phyloP scores from a whole-genome alignment of 2,797 vertebrate genomes.

The Lagorchestes hirsutus region DNA sequence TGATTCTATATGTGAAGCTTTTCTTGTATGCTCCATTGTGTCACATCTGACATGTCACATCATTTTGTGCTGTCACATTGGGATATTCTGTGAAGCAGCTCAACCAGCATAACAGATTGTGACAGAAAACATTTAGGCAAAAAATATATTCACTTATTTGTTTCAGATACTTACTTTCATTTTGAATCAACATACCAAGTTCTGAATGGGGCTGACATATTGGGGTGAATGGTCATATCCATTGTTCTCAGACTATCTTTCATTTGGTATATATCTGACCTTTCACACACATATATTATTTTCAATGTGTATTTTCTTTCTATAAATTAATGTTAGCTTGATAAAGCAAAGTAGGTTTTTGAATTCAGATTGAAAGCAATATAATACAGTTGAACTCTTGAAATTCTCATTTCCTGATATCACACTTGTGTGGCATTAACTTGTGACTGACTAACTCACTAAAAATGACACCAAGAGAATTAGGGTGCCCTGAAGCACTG shows the following conservation, averaged over 20 bases:
- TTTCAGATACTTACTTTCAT: constrained; percentile 72
- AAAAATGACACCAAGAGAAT: not conserved
- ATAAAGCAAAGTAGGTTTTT: constrained; percentile 50
- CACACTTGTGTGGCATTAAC: not conserved
- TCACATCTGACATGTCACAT: constrained; percentile 55
- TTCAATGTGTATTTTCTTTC: constrained; percentile 5
- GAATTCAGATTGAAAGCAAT: constrained; percentile 9
- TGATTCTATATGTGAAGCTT: constrained; percentile 11
- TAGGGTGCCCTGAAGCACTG: not conserved
- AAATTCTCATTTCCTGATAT: not conserved
- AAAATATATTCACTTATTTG: constrained; percentile 73
- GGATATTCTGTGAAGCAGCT: constrained; percentile 8
- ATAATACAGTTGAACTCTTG: not conserved
- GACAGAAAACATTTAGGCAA: constrained; percentile 80
- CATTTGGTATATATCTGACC: constrained; percentile 9
- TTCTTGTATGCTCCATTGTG: constrained; percentile 66
- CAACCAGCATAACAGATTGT: constrained; percentile 68
- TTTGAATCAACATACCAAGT: constrained; percentile 64
- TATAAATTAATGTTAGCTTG: constrained; percentile 62
- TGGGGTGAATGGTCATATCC: constrained; percentile 2
- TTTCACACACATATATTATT: constrained; percentile 7
- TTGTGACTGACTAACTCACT: constrained; percentile 24
- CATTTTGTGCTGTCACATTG: constrained; percentile 44
- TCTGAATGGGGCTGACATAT: constrained; percentile 67
- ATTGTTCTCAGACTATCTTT: constrained; percentile 23